Evolutionary conservation across 2,888 invertebrate species (phyloP).

Genomic region (Rhogogaster chlorosoma): DNA sequence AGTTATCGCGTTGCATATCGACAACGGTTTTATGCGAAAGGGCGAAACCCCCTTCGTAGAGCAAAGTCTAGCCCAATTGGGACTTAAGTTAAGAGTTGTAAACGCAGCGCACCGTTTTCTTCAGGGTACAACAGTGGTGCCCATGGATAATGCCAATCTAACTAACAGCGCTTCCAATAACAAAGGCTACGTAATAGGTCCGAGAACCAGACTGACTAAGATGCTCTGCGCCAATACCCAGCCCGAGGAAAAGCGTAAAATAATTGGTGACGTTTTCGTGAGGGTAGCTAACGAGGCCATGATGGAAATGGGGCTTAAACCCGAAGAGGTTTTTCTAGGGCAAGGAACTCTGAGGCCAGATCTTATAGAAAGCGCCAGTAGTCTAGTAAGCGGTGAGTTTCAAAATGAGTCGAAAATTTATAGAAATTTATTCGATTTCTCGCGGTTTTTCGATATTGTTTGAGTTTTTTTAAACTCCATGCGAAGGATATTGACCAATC

Average conservation of each 20-base stretch:
- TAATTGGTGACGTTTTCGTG: constrained; percentile 99
- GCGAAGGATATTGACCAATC: neutral
- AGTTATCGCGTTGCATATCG: constrained; percentile 97
- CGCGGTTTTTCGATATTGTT: neutral
- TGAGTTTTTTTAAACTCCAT: neutral
- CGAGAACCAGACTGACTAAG: constrained; percentile 85
- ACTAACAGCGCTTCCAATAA: constrained; percentile 76
- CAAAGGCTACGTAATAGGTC: constrained; percentile 69
- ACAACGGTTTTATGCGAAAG: constrained; percentile 99
- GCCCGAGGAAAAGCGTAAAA: constrained; percentile 98
- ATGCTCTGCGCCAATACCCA: constrained; percentile 92
- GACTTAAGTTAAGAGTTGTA: constrained; percentile 89
- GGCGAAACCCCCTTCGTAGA: constrained; percentile 95
- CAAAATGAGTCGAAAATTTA: neutral
- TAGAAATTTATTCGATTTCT: neutral
- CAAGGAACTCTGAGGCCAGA: constrained; percentile 99
- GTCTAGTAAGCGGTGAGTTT: constrained; percentile 84
- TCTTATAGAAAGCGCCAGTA: constrained; percentile 98
- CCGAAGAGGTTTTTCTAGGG: constrained; percentile 95
- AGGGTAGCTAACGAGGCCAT: constrained; percentile 95
- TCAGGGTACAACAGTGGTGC: constrained; percentile 91
- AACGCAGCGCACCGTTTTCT: constrained; percentile 87
- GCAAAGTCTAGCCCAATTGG: constrained; percentile 89
- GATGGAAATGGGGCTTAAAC: constrained; percentile 91
- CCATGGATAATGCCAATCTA: constrained; percentile 76